phyloP scores from a whole-genome alignment of 2,797 vertebrate genomes.

The Lagodon rhomboides region DNA sequence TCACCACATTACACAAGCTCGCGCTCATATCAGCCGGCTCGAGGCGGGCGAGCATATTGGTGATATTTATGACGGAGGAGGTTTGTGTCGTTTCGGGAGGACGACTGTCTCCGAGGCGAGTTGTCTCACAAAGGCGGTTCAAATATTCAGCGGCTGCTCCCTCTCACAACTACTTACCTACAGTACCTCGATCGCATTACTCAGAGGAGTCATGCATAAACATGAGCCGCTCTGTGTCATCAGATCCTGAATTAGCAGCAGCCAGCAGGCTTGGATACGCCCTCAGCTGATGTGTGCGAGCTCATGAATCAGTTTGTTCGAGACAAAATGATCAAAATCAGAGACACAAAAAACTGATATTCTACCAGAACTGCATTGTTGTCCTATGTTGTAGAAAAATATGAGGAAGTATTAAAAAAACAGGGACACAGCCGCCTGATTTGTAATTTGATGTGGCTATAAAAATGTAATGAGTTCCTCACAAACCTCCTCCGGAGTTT shows the following conservation, averaged over 20 bases:
- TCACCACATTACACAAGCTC: constrained; percentile 9
- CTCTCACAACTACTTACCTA: constrained; percentile 22
- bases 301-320: constrained; percentile 46
- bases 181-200: constrained; percentile 37
- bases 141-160: constrained; percentile 12
- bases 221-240: constrained; percentile 48
- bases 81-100: background rate
- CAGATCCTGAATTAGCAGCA: constrained; percentile 55
- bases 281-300: constrained; percentile 31
- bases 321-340: constrained; percentile 43
- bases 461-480: constrained; percentile 8
- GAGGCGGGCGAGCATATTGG: background rate
- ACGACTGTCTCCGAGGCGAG: constrained; percentile 12
- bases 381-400: constrained; percentile 2
- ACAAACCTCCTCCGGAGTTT: constrained; percentile 15
- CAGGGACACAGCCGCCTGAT: constrained; percentile 10
- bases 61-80: constrained; percentile 9
- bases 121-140: constrained; percentile 24
- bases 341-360: constrained; percentile 1
- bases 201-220: constrained; percentile 54
- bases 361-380: background rate
- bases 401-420: constrained; percentile 12
- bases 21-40: background rate
- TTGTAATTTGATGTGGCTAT: constrained; percentile 10
- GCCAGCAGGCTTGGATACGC: constrained; percentile 43